Percentiles rank a stretch among this genome's conserved stretches.
phyloP scores from a whole-genome alignment of 2,888 invertebrate species.

The Chrysina gloriosa region DNA sequence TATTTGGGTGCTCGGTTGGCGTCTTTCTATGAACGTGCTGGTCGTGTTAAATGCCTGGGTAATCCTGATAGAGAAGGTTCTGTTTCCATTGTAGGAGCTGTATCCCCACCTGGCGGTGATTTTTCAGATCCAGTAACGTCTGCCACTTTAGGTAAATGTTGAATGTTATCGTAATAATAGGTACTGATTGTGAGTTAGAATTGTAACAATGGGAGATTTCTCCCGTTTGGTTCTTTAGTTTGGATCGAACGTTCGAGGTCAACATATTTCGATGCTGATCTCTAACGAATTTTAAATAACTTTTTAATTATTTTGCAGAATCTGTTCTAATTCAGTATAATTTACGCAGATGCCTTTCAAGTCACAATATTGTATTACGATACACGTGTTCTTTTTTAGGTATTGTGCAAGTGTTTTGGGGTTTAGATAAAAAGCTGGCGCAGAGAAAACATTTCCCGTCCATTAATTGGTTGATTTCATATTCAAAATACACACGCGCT shows the following conservation, averaged over 20 bases:
- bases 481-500: constrained; percentile 97
- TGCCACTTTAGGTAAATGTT: constrained; percentile 79
- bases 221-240: too few relatives aligned
- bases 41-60: constrained; percentile 95
- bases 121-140: constrained; percentile 99
- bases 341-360: too few relatives aligned
- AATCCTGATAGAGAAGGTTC: constrained; percentile 99
- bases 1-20: constrained; percentile 98
- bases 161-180: background rate
- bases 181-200: too few relatives aligned
- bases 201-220: too few relatives aligned
- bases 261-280: too few relatives aligned
- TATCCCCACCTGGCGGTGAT: constrained; percentile 99
- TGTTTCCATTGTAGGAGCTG: constrained; percentile 99
- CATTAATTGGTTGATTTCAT: constrained; percentile 99
- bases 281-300: too few relatives aligned
- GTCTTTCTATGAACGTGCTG: constrained; percentile 99
- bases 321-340: too few relatives aligned
- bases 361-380: too few relatives aligned
- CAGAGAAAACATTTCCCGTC: constrained; percentile 99
- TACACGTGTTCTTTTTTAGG: too few relatives aligned
- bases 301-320: too few relatives aligned
- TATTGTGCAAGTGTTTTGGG: constrained; percentile 99
- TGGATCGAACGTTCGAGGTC: too few relatives aligned
- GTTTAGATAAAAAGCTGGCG: constrained; percentile 97